Evolutionary conservation across 2,888 invertebrate genomes (phyloP).

Genomic region (Oligia strigilis): DNA sequence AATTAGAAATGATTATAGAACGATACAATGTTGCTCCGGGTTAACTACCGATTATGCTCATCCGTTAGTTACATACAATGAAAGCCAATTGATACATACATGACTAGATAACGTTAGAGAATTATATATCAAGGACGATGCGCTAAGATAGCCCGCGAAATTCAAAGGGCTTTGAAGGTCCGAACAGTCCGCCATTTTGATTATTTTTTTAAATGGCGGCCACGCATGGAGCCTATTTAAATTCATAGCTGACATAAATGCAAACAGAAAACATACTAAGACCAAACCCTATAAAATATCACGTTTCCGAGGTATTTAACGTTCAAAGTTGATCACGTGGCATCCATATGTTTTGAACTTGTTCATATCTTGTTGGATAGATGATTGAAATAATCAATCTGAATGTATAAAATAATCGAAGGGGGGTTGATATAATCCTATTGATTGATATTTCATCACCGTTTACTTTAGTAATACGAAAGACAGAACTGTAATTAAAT

Average conservation of each 20-base stretch:
- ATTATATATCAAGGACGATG: neutral
- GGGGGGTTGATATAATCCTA: neutral
- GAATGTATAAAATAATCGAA: neutral
- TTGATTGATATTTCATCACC: no score
- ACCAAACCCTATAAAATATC: neutral
- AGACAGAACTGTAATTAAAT: neutral
- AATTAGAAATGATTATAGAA: constrained; percentile 34
- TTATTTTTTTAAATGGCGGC: neutral
- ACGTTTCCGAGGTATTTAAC: neutral
- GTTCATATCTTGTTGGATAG: neutral
- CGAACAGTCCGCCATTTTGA: no score
- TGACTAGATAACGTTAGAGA: neutral
- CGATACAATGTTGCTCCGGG: constrained; percentile 11
- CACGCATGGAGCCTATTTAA: neutral
- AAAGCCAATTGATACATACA: constrained; percentile 6
- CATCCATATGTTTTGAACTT: neutral
- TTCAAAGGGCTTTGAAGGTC: neutral
- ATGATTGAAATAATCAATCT: neutral
- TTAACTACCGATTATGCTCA: constrained; percentile 7
- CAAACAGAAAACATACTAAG: neutral
- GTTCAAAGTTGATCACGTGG: neutral
- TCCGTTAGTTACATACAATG: constrained; percentile 3
- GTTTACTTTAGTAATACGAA: neutral
- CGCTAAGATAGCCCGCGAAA: neutral
- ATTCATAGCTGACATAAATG: neutral